Conservation (phyloP, 2,888 invertebrate species). For the Conomelus anceps region DNA sequence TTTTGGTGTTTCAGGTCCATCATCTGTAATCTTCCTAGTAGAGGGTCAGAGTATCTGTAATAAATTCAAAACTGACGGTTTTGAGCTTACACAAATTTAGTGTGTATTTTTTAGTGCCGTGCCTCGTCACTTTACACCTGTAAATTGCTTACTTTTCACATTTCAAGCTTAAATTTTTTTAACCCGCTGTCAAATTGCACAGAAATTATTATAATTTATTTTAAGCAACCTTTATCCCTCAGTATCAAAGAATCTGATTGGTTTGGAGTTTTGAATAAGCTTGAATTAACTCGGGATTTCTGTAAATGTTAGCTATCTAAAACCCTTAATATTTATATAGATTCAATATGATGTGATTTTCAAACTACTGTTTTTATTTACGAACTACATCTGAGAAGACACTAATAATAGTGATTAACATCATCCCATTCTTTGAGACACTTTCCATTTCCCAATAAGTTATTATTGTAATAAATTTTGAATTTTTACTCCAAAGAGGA, state of each 20-base stretch:
- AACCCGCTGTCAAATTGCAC: background rate
- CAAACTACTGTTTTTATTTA: too few species aligned
- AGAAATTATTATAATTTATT: background rate
- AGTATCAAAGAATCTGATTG: background rate
- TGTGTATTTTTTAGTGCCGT: background rate
- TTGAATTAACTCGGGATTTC: background rate
- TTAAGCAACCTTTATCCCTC: background rate
- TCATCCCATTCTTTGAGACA: too few species aligned
- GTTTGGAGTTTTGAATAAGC: background rate
- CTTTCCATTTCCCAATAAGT: too few species aligned
- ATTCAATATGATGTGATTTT: too few species aligned
- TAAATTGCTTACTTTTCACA: background rate
- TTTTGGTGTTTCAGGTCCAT: background rate
- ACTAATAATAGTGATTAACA: too few species aligned
- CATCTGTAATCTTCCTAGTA: background rate
- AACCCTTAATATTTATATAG: background rate
- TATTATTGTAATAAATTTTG: too few species aligned
- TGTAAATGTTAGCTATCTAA: background rate
- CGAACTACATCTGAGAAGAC: too few species aligned
- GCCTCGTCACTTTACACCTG: background rate
- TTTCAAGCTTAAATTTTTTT: background rate
- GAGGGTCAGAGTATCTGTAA: background rate
- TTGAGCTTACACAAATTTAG: background rate
- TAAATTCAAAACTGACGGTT: background rate
- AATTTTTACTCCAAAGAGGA: too few species aligned